Base-by-base conservation (phyloP, 2,113 vertebrate species). In the Lethenteron reissneri region DNA sequence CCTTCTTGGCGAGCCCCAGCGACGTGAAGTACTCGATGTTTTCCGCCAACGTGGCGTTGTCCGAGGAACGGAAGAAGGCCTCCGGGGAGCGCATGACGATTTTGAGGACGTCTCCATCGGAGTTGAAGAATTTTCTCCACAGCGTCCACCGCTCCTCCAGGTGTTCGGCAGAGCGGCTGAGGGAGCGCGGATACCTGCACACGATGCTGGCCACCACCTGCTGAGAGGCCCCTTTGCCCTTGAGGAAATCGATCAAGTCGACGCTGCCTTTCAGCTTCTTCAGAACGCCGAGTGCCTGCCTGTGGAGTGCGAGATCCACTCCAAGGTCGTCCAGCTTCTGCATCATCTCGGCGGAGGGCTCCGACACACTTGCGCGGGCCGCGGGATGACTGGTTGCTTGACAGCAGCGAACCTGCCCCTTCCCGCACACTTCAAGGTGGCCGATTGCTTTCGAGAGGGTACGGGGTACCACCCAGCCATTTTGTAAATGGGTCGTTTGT, bases 41-140 rank as follows among this genome's bases (percentile, higher is more conserved):
- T 73, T 87, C 82, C 72, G 85, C 70, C 72, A 88, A 72, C 21
- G 83, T 82, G 1, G 17, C 70, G 12, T 87, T 88, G 78, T 82
- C 81, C 70, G 73, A 78, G 11, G 81, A 86, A 64, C 84, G 82
- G 76, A 89, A 86, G 78, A 88, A 88, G 1, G 79, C 85, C 71
- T 87, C 83, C 0, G 84, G 82, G 1, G 83, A 87, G 56, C 83
- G 81, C 58, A 83, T 62, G 57, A 88, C 70, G 74, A 85, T 81
- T 58, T 25, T 81, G 69, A 86, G 21, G 71, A 87, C 83, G 76
- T 88, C 83, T 10, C 21, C 10, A 58, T 87, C 83, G 2, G 71
- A 78, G 21, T 71, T 71, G 57, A 84, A 80, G 76, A 87, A 76
- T 58, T 70, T 83, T 74, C 81, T 80, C 87, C 85, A 91, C 8